A percentile compares a stretch with the other conserved stretches of the same genome.
phyloP scores from a whole-genome alignment of 1,140 invertebrate species.

The Hylaeus volcanicus region DNA sequence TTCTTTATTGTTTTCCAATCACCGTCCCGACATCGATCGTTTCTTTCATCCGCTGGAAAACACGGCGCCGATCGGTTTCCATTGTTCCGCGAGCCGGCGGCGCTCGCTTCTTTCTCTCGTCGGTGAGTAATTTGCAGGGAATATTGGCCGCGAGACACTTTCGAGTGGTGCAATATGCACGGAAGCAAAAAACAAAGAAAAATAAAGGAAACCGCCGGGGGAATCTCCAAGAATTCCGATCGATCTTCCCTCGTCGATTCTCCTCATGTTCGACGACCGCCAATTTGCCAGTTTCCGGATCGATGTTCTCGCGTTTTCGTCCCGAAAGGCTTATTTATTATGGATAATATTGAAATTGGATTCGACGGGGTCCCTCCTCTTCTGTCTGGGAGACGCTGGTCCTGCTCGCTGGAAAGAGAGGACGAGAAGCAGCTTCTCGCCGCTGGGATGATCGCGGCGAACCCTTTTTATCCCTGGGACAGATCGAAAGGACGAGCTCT shows the following conservation, averaged over 20 bases:
- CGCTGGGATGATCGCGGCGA: conserved; percentile 14
- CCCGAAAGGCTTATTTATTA: conserved; percentile 59
- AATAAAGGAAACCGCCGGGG: too few relatives aligned
- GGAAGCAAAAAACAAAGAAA: not conserved
- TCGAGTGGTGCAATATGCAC: not conserved
- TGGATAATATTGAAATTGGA: conserved; percentile 65
- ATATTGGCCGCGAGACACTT: conserved; percentile 35
- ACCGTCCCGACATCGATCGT: conserved; percentile 43
- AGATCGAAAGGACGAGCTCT: conserved; percentile 6
- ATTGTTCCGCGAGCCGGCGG: conserved; percentile 12
- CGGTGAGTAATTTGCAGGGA: conserved; percentile 28
- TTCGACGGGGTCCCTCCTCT: conserved; percentile 2
- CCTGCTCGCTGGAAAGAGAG: not conserved
- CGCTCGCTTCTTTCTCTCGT: not conserved
- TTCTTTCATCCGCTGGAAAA: conserved; percentile 21
- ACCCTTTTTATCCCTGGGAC: conserved; percentile 34
- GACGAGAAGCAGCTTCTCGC: conserved; percentile 4
- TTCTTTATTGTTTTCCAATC: conserved; percentile 51
- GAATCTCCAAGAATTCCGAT: not conserved
- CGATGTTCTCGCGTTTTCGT: too few relatives aligned
- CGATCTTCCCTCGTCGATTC: not conserved
- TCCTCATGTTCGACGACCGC: too few relatives aligned
- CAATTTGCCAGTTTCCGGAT: too few relatives aligned
- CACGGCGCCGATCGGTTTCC: not conserved
- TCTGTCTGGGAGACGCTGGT: not conserved